phyloP scores from a whole-genome alignment of 2,797 vertebrate species.

The Cyclura pinguis region DNA sequence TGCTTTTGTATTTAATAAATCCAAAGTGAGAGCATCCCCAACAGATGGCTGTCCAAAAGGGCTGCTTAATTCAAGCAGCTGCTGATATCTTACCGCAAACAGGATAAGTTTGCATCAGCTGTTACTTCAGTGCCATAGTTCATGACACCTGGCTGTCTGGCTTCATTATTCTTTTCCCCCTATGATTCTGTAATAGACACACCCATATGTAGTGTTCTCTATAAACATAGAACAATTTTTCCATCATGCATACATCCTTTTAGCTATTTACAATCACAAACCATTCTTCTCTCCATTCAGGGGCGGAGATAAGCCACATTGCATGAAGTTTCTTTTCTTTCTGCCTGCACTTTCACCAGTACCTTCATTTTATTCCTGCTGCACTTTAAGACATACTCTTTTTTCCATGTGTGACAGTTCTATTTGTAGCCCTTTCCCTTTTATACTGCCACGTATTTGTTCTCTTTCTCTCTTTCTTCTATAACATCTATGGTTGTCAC shows the following conservation, averaged over 20 bases:
- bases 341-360: not conserved
- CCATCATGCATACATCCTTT: not conserved
- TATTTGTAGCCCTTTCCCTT: constrained; percentile 20
- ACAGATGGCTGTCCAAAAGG: not conserved
- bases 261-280: not conserved
- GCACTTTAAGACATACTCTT: not conserved
- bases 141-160: not conserved
- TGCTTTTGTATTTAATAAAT: not conserved
- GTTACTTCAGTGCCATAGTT: constrained; percentile 6
- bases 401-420: constrained; percentile 18
- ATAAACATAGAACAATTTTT: not conserved
- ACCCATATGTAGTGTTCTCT: not conserved
- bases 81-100: not conserved
- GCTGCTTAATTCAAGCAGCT: not conserved
- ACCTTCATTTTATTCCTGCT: not conserved
- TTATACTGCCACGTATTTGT: not conserved
- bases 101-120: not conserved
- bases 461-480: constrained; percentile 44
- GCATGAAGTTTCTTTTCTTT: not conserved
- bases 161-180: not conserved
- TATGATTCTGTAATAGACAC: not conserved
- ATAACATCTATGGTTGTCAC: constrained; percentile 16
- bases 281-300: constrained; percentile 7
- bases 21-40: not conserved
- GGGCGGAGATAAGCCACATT: not conserved